A percentile compares a stretch with the other conserved stretches of the same genome.
Conservation (phyloP, 2,113 vertebrate genomes). For the Burhinus oedicnemus region DNA sequence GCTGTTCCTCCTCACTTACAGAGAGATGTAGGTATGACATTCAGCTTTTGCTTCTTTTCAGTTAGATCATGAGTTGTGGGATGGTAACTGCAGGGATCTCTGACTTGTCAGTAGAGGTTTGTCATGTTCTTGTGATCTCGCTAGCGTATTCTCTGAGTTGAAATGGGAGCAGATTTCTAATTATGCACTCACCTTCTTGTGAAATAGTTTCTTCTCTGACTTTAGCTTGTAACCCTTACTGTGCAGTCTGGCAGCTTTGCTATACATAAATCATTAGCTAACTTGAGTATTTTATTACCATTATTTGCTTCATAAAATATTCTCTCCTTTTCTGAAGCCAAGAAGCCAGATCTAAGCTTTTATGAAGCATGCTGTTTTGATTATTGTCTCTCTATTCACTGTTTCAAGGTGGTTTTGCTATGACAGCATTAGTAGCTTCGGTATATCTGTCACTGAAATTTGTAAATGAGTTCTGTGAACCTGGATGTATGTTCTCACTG, state of each 20-base stretch:
- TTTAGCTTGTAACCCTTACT: not conserved
- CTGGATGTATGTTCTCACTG: not conserved
- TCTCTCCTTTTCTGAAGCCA: not conserved
- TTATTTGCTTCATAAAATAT: not conserved
- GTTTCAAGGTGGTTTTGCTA: not conserved
- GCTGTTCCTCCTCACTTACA: not conserved
- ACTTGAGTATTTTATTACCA: not conserved
- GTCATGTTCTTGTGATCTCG: not conserved
- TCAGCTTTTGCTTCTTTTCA: not conserved
- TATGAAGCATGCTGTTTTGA: not conserved
- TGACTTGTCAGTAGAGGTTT: not conserved
- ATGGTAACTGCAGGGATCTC: not conserved
- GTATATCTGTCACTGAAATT: not conserved
- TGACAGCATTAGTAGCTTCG: not conserved
- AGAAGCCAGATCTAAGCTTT: not conserved
- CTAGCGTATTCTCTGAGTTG: not conserved
- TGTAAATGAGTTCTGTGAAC: not conserved
- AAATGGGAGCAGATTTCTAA: not conserved
- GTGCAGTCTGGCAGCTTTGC: not conserved
- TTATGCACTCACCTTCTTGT: not conserved
- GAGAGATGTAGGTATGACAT: not conserved
- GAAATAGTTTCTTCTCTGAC: not conserved
- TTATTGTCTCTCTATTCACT: not conserved
- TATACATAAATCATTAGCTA: not conserved
- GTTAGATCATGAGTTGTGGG: not conserved